Base-by-base conservation (phyloP, 2,888 invertebrate species). In the Chrysopilus asiliformis region DNA sequence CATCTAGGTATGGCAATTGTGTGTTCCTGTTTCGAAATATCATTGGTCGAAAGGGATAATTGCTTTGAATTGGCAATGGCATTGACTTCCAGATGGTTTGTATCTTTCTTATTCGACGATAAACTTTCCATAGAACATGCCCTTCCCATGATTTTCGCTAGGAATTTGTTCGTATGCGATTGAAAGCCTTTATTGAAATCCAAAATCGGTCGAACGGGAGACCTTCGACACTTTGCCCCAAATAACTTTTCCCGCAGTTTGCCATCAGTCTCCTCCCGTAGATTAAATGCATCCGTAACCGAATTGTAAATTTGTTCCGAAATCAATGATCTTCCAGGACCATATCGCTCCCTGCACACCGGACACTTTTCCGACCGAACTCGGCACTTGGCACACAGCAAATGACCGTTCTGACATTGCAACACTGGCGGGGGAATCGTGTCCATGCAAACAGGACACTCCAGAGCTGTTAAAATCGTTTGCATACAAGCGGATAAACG, bases 371-470 rank as follows among this genome's bases (percentile, higher is more conserved):
- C 66, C 14, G 73, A 68, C 51, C 71, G 71, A 12, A 69, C 60
- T 47, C 73, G 68, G 49, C 76, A 77, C 40, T 65, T 65, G 22
- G 67, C 62, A 52, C 76, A 76, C 30, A 76, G 65, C 42, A 76
- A 61, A 52, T 77, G 77, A 1, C 77, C 76, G 48, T 75, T 72
- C 36, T 72, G 71, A 49, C 77, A 77, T 49, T 76, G 76, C 45
- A 71, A 68, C 2, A 70, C 70, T 4, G 76, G 76, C 9, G 76
- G 71, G 25, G 64, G 53, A 40, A 74, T 72, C 35, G 71, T 73
- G 45, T 74, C 71, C 46, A 73, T 57, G 49, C 77, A 77, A 29
- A 77, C 68, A 14, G 77, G 76, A 49, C 77, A 77, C 50, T 77
- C 76, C 43, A 77, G 56, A 44, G 67, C 59, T 34, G 60, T 53